Percentiles rank a stretch among this genome's conserved stretches.
phyloP scores from a whole-genome alignment of 2,797 vertebrate species.

The Typhlichthys eigenmanni region DNA sequence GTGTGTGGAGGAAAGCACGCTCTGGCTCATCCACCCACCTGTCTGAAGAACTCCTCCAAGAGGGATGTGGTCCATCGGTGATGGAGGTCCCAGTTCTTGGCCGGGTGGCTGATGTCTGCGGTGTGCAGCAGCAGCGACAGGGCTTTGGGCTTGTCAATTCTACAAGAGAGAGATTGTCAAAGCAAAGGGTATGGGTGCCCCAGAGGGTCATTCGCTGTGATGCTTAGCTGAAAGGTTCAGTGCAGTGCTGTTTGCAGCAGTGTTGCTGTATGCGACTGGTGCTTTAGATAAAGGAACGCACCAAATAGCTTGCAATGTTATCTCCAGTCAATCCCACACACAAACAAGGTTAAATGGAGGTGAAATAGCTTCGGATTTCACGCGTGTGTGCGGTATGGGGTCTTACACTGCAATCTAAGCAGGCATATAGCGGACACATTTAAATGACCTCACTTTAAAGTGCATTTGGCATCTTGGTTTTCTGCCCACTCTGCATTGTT shows the following conservation, averaged over 20 bases:
- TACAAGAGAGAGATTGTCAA: background rate
- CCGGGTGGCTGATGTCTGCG: slow-evolving; percentile 89
- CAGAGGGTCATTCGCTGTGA: background rate
- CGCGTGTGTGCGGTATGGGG: slow-evolving; percentile 53
- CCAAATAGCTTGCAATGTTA: too few species aligned
- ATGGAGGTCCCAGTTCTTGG: slow-evolving; percentile 87
- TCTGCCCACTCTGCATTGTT: slow-evolving; percentile 46
- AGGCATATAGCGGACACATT: slow-evolving; percentile 44
- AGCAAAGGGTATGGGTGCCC: background rate
- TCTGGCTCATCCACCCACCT: slow-evolving; percentile 70
- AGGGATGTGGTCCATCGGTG: slow-evolving; percentile 87
- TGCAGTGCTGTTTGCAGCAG: background rate
- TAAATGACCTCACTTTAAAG: slow-evolving; percentile 68
- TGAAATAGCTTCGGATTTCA: slow-evolving; percentile 47
- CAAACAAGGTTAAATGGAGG: slow-evolving; percentile 59
- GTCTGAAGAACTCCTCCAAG: slow-evolving; percentile 88
- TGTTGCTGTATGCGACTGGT: background rate
- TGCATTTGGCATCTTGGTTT: slow-evolving; percentile 57
- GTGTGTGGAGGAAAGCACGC: too few species aligned
- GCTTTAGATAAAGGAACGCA: background rate
- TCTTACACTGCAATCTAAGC: slow-evolving; percentile 60
- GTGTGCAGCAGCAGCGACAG: slow-evolving; percentile 88
- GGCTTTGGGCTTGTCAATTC: slow-evolving; percentile 66
- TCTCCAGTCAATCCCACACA: background rate
- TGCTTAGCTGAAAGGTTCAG: background rate